Evolutionary conservation across 2,888 invertebrate genomes (phyloP).

Genomic region (Rhaphigaster nebulosa): DNA sequence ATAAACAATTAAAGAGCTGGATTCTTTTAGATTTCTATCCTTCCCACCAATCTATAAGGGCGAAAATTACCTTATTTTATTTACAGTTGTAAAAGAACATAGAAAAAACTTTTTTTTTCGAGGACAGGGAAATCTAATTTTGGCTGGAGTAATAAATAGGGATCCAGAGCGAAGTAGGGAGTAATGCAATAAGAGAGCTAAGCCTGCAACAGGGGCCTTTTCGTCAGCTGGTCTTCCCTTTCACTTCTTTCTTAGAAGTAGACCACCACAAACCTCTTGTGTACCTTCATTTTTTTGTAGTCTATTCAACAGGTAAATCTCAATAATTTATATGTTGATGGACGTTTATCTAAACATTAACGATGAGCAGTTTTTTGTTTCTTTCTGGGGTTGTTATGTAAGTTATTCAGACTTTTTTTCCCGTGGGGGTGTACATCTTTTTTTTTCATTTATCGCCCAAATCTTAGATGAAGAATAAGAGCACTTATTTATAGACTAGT

Average conservation of each 20-base stretch:
- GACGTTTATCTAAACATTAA: too few relatives aligned
- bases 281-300: background rate
- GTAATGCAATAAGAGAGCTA: conserved; percentile 47
- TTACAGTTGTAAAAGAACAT: background rate
- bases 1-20: background rate
- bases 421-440: too few relatives aligned
- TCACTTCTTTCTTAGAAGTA: background rate
- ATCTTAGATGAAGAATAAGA: too few relatives aligned
- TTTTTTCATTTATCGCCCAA: too few relatives aligned
- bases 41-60: background rate
- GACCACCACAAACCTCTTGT: background rate
- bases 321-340: background rate
- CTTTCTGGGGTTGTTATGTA: too few relatives aligned
- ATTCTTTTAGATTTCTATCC: background rate
- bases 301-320: background rate
- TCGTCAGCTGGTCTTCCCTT: background rate
- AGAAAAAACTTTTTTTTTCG: background rate
- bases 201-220: background rate
- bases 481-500: too few relatives aligned
- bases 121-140: conserved; percentile 29
- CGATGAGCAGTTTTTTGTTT: too few relatives aligned
- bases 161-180: conserved; percentile 9
- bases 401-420: too few relatives aligned
- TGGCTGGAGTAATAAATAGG: conserved; percentile 31
- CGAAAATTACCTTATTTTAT: background rate